phyloP scores from a whole-genome alignment of 1,140 invertebrate species.

The Carposina sasakii region DNA sequence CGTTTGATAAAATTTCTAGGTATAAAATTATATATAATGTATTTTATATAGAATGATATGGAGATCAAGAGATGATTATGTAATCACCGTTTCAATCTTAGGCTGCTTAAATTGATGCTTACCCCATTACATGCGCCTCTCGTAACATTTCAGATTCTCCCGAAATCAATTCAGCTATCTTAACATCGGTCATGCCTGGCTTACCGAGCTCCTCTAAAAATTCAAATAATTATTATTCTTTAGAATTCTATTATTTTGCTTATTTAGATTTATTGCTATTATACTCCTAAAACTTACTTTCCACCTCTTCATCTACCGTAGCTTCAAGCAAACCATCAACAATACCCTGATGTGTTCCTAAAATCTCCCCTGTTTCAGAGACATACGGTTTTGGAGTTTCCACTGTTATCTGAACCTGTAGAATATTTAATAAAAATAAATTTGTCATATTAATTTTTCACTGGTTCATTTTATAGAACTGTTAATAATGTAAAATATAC shows the following conservation, averaged over 20 bases:
- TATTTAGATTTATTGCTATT: not conserved
- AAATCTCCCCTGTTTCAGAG: constrained; percentile 27
- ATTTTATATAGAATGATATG: no score
- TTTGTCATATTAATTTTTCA: no score
- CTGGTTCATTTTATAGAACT: no score
- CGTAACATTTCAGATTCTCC: constrained; percentile 78
- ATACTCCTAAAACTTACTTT: constrained; percentile 33
- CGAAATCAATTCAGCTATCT: constrained; percentile 78
- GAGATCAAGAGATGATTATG: no score
- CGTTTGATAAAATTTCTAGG: no score
- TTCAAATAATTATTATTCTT: not conserved
- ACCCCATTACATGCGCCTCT: constrained; percentile 80
- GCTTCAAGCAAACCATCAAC: constrained; percentile 39
- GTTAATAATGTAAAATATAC: no score
- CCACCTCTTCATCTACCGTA: constrained; percentile 33
- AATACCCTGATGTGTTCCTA: constrained; percentile 39
- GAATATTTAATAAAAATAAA: no score
- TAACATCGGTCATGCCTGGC: constrained; percentile 75
- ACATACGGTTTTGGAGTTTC: constrained; percentile 19
- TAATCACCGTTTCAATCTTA: no score
- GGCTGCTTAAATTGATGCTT: no score
- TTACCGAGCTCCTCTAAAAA: constrained; percentile 44
- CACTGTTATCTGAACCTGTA: no score
- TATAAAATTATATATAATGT: no score
- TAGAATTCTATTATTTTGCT: no score